Evolutionary conservation across 2,113 vertebrate genomes (phyloP).

Genomic region (Leucopternis melanops): DNA sequence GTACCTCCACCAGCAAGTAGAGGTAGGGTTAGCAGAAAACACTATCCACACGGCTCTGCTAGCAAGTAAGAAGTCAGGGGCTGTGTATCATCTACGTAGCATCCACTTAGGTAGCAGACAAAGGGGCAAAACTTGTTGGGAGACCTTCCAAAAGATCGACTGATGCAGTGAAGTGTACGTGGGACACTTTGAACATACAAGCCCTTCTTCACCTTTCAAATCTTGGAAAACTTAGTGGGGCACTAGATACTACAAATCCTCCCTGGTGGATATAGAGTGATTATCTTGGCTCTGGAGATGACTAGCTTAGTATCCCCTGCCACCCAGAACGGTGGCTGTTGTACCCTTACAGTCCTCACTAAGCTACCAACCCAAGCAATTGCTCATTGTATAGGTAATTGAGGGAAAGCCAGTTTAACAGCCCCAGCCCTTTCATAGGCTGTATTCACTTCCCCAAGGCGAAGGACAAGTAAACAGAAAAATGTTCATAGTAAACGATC

Average conservation of each 20-base stretch:
- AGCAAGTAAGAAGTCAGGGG: not conserved
- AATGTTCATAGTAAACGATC: rapidly evolving
- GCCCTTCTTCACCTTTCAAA: not conserved
- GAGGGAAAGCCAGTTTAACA: not conserved
- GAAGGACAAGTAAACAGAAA: not conserved
- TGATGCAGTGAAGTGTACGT: not conserved
- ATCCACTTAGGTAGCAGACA: not conserved
- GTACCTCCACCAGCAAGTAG: not conserved
- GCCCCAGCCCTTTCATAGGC: not conserved
- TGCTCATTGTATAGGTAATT: not conserved
- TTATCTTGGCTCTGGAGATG: not conserved
- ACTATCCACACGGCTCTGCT: not conserved
- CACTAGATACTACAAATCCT: not conserved
- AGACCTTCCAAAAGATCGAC: not conserved
- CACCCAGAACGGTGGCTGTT: not conserved
- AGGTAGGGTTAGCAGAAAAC: not conserved
- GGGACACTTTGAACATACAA: not conserved
- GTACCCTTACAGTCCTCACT: not conserved
- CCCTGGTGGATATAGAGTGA: not conserved
- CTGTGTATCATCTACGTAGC: not conserved
- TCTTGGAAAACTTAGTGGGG: not conserved
- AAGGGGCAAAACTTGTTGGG: not conserved
- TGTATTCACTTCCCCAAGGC: not conserved
- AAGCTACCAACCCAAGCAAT: not conserved
- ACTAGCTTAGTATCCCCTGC: not conserved